phyloP scores from a whole-genome alignment of 2,113 vertebrate genomes.

The Desmodus rotundus region DNA sequence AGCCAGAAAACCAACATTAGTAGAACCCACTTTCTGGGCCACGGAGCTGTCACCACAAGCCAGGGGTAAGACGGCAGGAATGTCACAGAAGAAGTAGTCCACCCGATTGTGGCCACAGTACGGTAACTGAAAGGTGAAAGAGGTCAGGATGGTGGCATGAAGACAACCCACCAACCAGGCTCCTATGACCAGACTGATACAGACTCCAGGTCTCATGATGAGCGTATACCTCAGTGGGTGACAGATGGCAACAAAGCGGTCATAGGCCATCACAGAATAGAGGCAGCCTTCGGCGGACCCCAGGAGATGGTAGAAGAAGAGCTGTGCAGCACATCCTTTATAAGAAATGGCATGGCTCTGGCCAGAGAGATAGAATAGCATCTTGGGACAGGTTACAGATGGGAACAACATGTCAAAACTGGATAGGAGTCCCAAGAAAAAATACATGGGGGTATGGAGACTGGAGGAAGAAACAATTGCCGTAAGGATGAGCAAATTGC shows the following conservation, averaged over 20 bases:
- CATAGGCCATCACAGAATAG: constrained; percentile 64
- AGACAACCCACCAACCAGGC: background rate
- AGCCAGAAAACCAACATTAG: constrained; percentile 37
- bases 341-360: constrained; percentile 38
- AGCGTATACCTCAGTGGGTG: constrained; percentile 53
- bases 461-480: constrained; percentile 24
- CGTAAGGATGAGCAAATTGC: constrained; percentile 60
- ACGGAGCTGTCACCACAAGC: constrained; percentile 51
- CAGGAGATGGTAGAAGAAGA: constrained; percentile 65
- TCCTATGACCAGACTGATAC: background rate
- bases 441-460: constrained; percentile 65
- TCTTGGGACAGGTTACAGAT: constrained; percentile 60
- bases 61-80: constrained; percentile 60
- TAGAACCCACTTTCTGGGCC: constrained; percentile 35
- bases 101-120: constrained; percentile 54
- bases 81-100: constrained; percentile 69
- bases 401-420: constrained; percentile 54
- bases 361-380: constrained; percentile 52
- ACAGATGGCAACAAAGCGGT: constrained; percentile 64
- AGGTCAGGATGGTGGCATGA: constrained; percentile 26
- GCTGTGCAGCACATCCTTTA: constrained; percentile 26
- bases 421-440: constrained; percentile 66
- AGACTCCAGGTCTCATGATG: constrained; percentile 53
- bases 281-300: constrained; percentile 51
- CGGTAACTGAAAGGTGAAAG: constrained; percentile 31